Evolutionary conservation across 1,140 invertebrate genomes (phyloP).

Genomic region (silkworm (Bombyx mori)): DNA sequence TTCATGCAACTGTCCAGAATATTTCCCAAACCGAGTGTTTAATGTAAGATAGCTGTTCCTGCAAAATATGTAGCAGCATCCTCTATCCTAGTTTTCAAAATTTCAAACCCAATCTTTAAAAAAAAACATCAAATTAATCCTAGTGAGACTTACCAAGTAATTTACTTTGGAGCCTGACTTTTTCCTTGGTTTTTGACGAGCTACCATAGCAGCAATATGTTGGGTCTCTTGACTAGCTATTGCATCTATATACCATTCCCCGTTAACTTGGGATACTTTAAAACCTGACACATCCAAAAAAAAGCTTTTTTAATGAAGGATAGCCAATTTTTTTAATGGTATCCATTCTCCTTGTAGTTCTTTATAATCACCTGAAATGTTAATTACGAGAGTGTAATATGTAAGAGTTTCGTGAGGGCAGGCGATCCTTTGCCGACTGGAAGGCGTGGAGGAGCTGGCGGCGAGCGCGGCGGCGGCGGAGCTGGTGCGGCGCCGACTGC

Average conservation of each 20-base stretch:
- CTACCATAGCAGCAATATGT: conserved; percentile 74
- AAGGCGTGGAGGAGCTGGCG: conserved; percentile 73
- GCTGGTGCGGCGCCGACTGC: conserved; percentile 43
- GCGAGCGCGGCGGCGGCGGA: conserved; percentile 51
- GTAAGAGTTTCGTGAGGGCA: conserved; percentile 21
- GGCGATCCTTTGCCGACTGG: conserved; percentile 74
- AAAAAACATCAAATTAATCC: conserved; percentile 1
- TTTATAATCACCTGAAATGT: conserved; percentile 66
- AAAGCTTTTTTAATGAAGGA: conserved; percentile 68
- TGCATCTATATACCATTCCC: conserved; percentile 70
- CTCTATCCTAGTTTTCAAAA: background rate
- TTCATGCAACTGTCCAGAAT: too few relatives aligned
- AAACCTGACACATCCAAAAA: conserved; percentile 69
- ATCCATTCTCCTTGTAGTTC: conserved; percentile 72
- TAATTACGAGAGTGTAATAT: too few relatives aligned
- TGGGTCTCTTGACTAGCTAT: conserved; percentile 68
- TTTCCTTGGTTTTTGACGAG: conserved; percentile 70
- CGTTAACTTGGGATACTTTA: conserved; percentile 51
- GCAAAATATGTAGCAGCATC: too few relatives aligned
- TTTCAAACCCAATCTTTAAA: background rate
- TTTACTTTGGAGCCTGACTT: conserved; percentile 50
- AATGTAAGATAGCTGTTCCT: background rate
- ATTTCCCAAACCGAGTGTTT: background rate
- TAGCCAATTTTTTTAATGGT: conserved; percentile 73
- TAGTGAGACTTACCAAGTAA: conserved; percentile 43